Conservation (phyloP, 2,113 vertebrate species). For the Poicephalus gulielmi region DNA sequence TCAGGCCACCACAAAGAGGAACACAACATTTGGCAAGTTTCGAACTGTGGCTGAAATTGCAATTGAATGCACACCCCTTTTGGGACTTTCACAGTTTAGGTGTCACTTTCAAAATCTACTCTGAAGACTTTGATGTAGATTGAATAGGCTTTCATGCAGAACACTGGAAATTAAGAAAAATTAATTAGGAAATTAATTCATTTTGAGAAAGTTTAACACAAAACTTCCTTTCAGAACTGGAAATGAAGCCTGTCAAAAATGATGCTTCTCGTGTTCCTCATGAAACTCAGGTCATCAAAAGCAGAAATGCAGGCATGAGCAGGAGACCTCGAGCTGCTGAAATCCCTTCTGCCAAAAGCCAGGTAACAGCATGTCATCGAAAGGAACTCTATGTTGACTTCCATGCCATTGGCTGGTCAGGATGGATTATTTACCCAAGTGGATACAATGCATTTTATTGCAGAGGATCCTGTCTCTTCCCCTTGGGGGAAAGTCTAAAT, state of each 20-base stretch:
- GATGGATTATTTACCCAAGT: constrained; percentile 85
- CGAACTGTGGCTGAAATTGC: neutral
- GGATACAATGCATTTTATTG: constrained; percentile 86
- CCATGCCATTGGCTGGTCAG: constrained; percentile 84
- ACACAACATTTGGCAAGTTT: neutral
- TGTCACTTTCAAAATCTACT: neutral
- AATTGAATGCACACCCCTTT: neutral
- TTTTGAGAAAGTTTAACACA: neutral
- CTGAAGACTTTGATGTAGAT: neutral
- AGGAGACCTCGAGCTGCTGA: constrained; percentile 62
- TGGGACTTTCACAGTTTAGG: neutral
- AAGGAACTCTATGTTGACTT: constrained; percentile 84
- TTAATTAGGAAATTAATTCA: neutral
- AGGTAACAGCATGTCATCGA: constrained; percentile 67
- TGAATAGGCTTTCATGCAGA: neutral
- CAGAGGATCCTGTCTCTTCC: constrained; percentile 81
- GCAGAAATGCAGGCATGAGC: neutral
- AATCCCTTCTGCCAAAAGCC: neutral
- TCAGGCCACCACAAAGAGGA: neutral
- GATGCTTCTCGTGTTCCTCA: fast-evolving
- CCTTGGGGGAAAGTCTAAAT: constrained; percentile 73
- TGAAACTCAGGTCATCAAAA: fast-evolving
- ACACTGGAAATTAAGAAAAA: neutral
- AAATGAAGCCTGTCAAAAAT: neutral
- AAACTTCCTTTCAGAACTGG: constrained; percentile 7